Base-by-base conservation (phyloP, 2,888 invertebrate genomes). In the Venustoraphidia nigricollis region DNA sequence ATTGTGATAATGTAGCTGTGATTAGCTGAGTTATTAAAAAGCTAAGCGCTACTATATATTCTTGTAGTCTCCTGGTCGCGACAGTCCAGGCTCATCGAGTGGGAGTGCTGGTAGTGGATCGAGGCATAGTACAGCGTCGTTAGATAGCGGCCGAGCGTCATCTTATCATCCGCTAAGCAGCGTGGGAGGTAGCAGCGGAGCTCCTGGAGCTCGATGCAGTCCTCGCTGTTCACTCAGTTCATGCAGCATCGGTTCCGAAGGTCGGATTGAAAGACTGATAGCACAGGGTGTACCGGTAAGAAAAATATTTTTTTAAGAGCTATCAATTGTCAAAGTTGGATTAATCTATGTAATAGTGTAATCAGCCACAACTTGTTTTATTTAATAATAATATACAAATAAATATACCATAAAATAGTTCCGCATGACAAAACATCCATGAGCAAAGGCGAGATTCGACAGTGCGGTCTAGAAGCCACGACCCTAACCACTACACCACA, bases 141-240 rank as follows among this genome's bases (percentile, higher is more conserved):
- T 93, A 59, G 93, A 93, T 70, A 89, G 89, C 56, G 93, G 93
- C n/a, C 74, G 92, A 53, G 92, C 92, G 35, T 91, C 91, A 10
- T 83, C 83, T 45, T 84, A 87, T 64, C 73, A 75, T 60, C 73
- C 75, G 52, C 62, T 72, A 65, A 72, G 75, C 65, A 62, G 64
- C 1, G 66, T 66, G 10, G 58, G 64, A 53, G 69, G 65, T 60
- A 68, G 67, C 41, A 65, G 67, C 49, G 66, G 67, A 36, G 73
- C 60, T 64, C 72, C 52, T 63, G 77, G 64, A 69, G 75, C 75
- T 48, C 66, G 67, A 35, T 69, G 68, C 53, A 75, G 76, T 53
- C 71, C 86, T 60, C 70, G 86, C 66, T 81, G 80, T 65, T 79
- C 79, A 53, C 79, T 88, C 59, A 87, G 86, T 63, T 81, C 83